Base-by-base conservation (phyloP, 2,113 vertebrate genomes). In the Globicephala melas region DNA sequence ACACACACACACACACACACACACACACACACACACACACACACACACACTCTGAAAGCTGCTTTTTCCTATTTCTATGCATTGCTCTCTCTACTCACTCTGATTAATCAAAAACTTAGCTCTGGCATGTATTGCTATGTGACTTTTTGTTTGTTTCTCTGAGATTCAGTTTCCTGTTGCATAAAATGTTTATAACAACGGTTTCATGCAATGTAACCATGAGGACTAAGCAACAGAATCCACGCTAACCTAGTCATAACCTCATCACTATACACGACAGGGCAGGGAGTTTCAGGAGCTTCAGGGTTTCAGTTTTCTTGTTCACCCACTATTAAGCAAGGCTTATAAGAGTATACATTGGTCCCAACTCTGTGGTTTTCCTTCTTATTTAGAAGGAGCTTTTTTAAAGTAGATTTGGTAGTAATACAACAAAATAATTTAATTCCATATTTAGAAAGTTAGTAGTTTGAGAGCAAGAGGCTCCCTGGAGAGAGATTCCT, bases 401-500 rank as follows among this genome's bases (percentile, higher is more conserved):
- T 79, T 41, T 89, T 73, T 55, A 73, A 91, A 93, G 53, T 71
- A 33, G 92, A 94, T 74, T 33, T 91, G 85, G 67, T 88, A 90
- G 81, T 96, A 80, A 84, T 74, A 41, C 67, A 82, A 81, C 63
- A 97, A 95, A 95, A 96, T 98, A 97, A 96, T 73, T 95, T 65
- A 83, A 23, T 98, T 95, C 53, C 65, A 26, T 74, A 97, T 91
- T 91, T 97, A 98, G 95, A 94, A 98, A 70, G 95, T 98, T 97
- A 96, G 93, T 38, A 97, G 96, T 96, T 98, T 97, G 96, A 94
- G 97, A 97, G 97, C 96, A 97, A 98, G 93, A 97, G 93, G 89
- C 94, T 96, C 97, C 98, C 98, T 96, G 89, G 85, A 36, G 97
- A 98, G 94, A 92, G 95, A 95, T 91, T 36, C 95, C 96, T 98